Percentiles rank a stretch among this genome's conserved stretches.
These are phyloP conservation scores for Vidua macroura DNA, from an alignment of 2,113 vertebrate genomes.

Conservation along the genomic window DNA sequence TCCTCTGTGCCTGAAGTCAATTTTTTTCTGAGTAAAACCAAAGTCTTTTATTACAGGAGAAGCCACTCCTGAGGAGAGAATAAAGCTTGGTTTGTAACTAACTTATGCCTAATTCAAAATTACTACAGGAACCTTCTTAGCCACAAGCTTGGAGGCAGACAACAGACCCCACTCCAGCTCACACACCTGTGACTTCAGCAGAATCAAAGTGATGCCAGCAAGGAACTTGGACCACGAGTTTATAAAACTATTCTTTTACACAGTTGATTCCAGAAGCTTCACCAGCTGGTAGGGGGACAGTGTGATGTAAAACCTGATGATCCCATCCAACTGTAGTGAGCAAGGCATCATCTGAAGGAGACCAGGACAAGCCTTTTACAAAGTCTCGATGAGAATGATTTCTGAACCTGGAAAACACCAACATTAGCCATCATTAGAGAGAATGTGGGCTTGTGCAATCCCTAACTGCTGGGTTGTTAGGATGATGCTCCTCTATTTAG, in stretches of 20 bases:
- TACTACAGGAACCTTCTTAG: constrained; percentile 28
- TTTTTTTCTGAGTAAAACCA: neutral
- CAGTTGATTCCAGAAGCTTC: constrained; percentile 56
- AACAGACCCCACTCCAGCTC: neutral
- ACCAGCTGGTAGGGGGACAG: constrained; percentile 60
- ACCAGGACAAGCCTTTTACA: constrained; percentile 88
- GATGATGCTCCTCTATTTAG: neutral
- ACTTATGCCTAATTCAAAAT: constrained; percentile 1
- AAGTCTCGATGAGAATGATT: constrained; percentile 87
- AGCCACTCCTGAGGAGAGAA: neutral
- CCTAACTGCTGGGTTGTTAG: neutral
- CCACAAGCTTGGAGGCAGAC: neutral
- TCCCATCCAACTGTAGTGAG: constrained; percentile 95
- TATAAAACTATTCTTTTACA: constrained; percentile 69
- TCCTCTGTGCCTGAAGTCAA: constrained; percentile 40
- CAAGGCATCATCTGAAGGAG: constrained; percentile 77
- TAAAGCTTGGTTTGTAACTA: constrained; percentile 34
- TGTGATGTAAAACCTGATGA: constrained; percentile 92
- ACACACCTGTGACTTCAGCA: constrained; percentile 21
- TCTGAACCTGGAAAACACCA: constrained; percentile 77
- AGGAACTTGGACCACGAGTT: constrained; percentile 11
- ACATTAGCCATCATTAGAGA: neutral
- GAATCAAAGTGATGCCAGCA: constrained; percentile 30
- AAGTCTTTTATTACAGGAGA: neutral
- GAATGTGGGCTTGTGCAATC: fast-evolving